A percentile compares a stretch with the other conserved stretches of the same genome.
These are phyloP conservation scores for Nothura maculosa DNA, from an alignment of 2,797 vertebrate species.

Conservation along the genomic window DNA sequence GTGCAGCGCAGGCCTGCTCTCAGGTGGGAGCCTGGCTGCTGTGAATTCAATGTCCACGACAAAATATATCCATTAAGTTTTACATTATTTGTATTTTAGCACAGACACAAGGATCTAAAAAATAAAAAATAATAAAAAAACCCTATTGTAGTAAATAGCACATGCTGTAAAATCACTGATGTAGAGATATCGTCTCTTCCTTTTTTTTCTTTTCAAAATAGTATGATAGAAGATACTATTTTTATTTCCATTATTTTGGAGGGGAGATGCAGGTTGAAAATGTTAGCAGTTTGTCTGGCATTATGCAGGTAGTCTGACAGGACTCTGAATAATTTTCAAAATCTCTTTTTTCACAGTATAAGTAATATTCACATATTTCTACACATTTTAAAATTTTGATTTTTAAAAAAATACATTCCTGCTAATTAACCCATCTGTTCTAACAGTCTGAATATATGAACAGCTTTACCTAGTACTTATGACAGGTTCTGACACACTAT, in stretches of 20 bases:
- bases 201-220: not conserved
- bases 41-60: not conserved
- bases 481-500: not conserved
- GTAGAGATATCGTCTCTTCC: not conserved
- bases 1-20: not conserved
- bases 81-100: not conserved
- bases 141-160: not conserved
- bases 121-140: not conserved
- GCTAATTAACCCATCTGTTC: not conserved
- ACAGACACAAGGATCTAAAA: accelerated
- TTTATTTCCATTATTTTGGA: not conserved
- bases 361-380: not conserved
- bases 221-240: not conserved
- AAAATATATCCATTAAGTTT: not conserved
- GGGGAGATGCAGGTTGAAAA: not conserved
- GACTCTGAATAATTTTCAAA: not conserved
- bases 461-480: not conserved
- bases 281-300: not conserved
- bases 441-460: not conserved
- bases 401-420: not conserved
- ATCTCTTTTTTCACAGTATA: not conserved
- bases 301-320: constrained; percentile 1
- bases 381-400: not conserved
- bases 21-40: not conserved
- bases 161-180: not conserved